Evolutionary conservation across 2,888 invertebrate genomes (phyloP).

Genomic region (Holacanthella duospinosa): DNA sequence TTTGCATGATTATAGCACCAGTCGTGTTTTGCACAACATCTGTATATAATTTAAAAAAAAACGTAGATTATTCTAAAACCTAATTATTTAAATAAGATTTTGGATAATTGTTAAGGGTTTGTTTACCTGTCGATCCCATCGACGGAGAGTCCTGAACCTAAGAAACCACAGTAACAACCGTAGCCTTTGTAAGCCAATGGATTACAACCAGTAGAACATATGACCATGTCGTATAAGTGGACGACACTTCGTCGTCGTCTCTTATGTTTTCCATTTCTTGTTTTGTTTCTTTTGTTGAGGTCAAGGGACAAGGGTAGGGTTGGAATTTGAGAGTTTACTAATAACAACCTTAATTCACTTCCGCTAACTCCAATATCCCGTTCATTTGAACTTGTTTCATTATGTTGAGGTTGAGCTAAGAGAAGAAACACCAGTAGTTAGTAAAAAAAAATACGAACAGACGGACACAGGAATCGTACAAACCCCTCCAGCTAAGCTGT

Average conservation of each 20-base stretch:
- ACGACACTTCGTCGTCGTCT: slow-evolving; percentile 62
- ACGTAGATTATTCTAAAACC: background rate
- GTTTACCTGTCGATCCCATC: slow-evolving; percentile 69
- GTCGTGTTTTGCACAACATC: slow-evolving; percentile 76
- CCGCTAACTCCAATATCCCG: no score
- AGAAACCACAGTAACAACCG: slow-evolving; percentile 80
- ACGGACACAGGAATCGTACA: no score
- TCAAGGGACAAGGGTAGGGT: no score
- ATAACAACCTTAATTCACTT: no score
- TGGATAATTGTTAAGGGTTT: background rate
- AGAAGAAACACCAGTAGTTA: no score
- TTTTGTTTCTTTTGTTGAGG: no score
- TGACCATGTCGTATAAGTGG: slow-evolving; percentile 73
- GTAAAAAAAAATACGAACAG: no score
- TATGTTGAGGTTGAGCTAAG: no score
- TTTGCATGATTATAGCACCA: slow-evolving; percentile 69
- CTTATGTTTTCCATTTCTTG: no score
- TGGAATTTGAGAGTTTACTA: no score
- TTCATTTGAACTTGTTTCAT: no score
- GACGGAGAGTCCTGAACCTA: slow-evolving; percentile 65
- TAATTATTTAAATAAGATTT: background rate
- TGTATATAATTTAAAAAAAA: slow-evolving; percentile 40
- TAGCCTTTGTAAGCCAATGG: slow-evolving; percentile 74
- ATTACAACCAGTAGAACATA: slow-evolving; percentile 54
- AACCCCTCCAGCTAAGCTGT: no score